A percentile compares a stretch with the other conserved stretches of the same genome.
Evolutionary conservation across 2,113 vertebrate species (phyloP).

Genomic region (Gopherus flavomarginatus): DNA sequence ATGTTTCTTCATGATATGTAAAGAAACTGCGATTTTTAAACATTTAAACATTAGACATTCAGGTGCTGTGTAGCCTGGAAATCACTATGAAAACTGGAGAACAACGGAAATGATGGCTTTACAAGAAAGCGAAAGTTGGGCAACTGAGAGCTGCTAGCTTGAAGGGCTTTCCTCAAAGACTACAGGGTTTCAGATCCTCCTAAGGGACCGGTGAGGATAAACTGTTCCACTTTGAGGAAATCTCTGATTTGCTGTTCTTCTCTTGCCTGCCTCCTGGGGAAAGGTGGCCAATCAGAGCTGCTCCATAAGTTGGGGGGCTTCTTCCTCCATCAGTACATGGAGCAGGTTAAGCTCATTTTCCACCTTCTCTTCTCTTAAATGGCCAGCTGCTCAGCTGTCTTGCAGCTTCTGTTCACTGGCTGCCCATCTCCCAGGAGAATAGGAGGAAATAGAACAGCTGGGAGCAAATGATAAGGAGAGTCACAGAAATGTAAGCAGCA

Average conservation of each 20-base stretch:
- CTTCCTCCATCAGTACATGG: background rate
- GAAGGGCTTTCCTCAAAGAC: background rate
- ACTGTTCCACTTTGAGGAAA: background rate
- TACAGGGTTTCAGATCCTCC: background rate
- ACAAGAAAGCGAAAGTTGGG: background rate
- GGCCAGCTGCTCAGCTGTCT: background rate
- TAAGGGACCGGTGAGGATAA: background rate
- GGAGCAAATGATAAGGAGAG: background rate
- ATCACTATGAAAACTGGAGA: background rate
- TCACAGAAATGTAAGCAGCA: background rate
- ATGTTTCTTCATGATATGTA: background rate
- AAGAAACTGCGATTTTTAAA: background rate
- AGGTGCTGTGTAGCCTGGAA: background rate
- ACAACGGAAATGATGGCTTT: conserved; percentile 15
- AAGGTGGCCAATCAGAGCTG: background rate
- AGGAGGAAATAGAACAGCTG: accelerated
- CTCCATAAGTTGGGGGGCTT: background rate
- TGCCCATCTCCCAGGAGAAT: background rate
- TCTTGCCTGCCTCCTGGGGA: background rate
- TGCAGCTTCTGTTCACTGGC: background rate
- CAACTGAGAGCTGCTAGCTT: background rate
- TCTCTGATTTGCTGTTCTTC: background rate
- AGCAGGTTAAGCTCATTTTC: background rate
- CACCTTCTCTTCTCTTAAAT: background rate
- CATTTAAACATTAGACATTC: conserved; percentile 24